Base-by-base conservation (phyloP, 1,140 invertebrate genomes). In the Lucilia cuprina region DNA sequence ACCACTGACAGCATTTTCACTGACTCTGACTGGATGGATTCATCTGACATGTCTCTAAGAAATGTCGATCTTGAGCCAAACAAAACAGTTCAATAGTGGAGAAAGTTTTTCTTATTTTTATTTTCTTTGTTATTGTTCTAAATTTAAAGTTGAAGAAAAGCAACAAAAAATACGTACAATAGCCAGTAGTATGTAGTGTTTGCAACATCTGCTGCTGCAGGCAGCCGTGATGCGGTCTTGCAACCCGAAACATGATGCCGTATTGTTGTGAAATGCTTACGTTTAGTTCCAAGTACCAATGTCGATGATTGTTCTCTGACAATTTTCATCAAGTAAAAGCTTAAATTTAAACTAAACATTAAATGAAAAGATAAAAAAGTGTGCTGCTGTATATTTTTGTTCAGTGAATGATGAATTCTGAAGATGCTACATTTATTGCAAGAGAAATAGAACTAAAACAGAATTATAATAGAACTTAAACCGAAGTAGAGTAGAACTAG, bases 1-100 rank as follows among this genome's bases (percentile, higher is more conserved):
- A 2, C 25, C 25, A 30, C 25, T 30, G 25, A 30, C 25, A 30
- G 25, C 1, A 34, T 41, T 77, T 41, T 41, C 41, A 41, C 41
- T 41, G 34, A 34, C 74, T 77, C 74, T 5, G 41, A 5, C 41
- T 77, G 74, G 35, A 41, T 34, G 30, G 41, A 7, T 41, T 10
- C 19, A 30, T 13, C 74, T 77, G 74, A 77, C 74, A 77, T 77
- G 74, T 77, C 74, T 77, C 74, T 77, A 77, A 35, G 17, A 41
- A 14, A 35, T 77, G 74, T 77, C 74, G 74, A 77, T 77, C 74
- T 77, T 77, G 30, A 55, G 50, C 8, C 50, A 80, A 19, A 13
- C 41, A 80, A 25, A 50, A 49, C 77, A 80, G 77, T 80, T 80
- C 77, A 80, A 80, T 80, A 49, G 41, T 21, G 77, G 77, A 80